Base-by-base conservation (phyloP, 2,888 invertebrate species). In the Pammene fasciana region DNA sequence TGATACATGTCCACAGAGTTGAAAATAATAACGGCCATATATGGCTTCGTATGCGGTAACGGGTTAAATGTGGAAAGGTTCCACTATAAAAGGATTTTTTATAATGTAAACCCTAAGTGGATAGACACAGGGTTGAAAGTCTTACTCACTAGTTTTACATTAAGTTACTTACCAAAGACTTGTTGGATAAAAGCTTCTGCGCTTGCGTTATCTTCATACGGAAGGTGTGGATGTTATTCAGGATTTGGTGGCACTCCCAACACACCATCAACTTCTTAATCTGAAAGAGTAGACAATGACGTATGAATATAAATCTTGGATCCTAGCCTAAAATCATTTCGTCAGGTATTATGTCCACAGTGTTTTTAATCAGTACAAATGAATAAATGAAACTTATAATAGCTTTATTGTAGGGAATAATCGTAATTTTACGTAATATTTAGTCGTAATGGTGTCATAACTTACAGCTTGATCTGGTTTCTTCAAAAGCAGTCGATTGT, bases 191-290 rank as follows among this genome's bases (percentile, higher is more conserved):
- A 5, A 70, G 38, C 26, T 60, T 48, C 34, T 70, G 70, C 16
- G 70, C 70, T 26, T 65, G 38, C 41, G 60, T 65, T 14, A 70
- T 65, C 34, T n/a, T 65, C 54, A 65, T 16, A n/a, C 65, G 65
- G 46, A 70, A 70, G 1, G 18, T 41, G 1, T 60, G 26, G 6
- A 70, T 55, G 41, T 70, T 70, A 5, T 60, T 46, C 41, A 70
- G 34, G 5, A 46, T 70, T 36, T 48, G 65, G 34, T 48, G 48
- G 54, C 70, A 70, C 46, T 70, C 70, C 65, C 65, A 70, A 26
- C 70, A 70, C 41, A 65, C 36, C 45, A 16, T 13, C 7, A 41
- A 9, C 54, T 48, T 55, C 16, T 48, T 60, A 5, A 0, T 26
- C 65, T 70, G 54, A 43, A 70, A 60, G 10, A n/a, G 43, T 52